These are phyloP conservation scores for Drosophila ficusphila DNA, from an alignment of 1,140 invertebrate species.

Conservation along the genomic window DNA sequence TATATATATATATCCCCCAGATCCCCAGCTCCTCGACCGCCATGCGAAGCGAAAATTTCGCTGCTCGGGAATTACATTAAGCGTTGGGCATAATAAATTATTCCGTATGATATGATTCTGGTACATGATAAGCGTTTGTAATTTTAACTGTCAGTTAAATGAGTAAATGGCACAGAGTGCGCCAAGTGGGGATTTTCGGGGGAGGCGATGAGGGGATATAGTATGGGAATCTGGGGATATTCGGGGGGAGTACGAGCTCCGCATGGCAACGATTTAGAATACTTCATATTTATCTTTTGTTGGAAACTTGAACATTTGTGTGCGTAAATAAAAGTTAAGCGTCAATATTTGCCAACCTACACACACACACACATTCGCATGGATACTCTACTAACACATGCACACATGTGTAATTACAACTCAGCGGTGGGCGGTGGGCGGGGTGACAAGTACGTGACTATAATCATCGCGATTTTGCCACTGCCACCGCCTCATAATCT, in stretches of 20 bases:
- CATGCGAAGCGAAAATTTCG: constrained; percentile 56
- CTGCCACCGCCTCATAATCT: constrained; percentile 56
- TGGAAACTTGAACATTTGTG: constrained; percentile 80
- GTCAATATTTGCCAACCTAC: constrained; percentile 70
- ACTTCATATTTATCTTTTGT: constrained; percentile 80
- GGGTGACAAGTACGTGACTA: constrained; percentile 78
- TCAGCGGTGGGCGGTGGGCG: constrained; percentile 33
- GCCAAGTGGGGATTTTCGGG: constrained; percentile 2
- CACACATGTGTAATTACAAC: constrained; percentile 65
- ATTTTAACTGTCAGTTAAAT: constrained; percentile 83
- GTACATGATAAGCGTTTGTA: constrained; percentile 83
- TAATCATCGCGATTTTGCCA: constrained; percentile 66
- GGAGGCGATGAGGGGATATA: background rate
- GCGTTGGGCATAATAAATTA: constrained; percentile 81
- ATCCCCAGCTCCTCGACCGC: background rate
- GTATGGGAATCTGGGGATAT: no score
- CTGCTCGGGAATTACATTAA: constrained; percentile 80
- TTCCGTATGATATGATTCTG: constrained; percentile 83
- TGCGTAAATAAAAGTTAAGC: constrained; percentile 79
- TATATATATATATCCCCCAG: constrained; percentile 5
- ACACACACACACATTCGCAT: constrained; percentile 11
- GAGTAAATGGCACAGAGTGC: constrained; percentile 65
- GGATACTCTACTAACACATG: constrained; percentile 19
- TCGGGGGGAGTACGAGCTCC: constrained; percentile 13
- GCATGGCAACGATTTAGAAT: constrained; percentile 74